Evolutionary conservation across 92 coral and sea anemone species (phyloP), one percentile per base, ranked within the genome.

Genomic region (Epizoanthus rinbou): DNA sequence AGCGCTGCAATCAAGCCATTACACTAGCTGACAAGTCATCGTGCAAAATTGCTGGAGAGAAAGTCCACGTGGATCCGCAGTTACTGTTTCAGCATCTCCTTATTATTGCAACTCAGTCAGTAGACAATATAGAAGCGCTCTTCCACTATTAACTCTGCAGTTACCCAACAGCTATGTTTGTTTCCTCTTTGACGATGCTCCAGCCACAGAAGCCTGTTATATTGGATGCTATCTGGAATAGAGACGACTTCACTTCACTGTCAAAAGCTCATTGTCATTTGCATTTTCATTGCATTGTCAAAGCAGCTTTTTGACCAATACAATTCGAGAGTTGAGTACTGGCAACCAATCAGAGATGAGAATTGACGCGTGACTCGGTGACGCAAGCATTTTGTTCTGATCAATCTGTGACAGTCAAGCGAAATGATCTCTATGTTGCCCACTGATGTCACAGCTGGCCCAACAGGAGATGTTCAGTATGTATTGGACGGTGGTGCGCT

Each of bases 401-500:
- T n/a, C n/a, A n/a, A n/a, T n/a, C n/a, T n/a, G n/a, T n/a, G n/a
- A n/a, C n/a, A n/a, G n/a, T n/a, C n/a, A n/a, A n/a, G n/a, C n/a
- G n/a, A n/a, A n/a, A n/a, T n/a, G n/a, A n/a, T n/a, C n/a, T n/a
- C n/a, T 35, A 35, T 35, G 39, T 4, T 35, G 71, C 86, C 86
- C 15, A 54, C 85, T 35, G 86, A 81, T 25, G 75, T 60, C n/a
- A 52, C 90, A 24, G n/a, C n/a, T n/a, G 86, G 52, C 17, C 79
- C 83, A 24, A n/a, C n/a, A n/a, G n/a, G n/a, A n/a, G n/a, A n/a
- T n/a, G n/a, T n/a, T n/a, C n/a, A n/a, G n/a, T n/a, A 57, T 65
- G 89, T 80, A 24, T 67, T 81, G 28, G 89, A 80, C 63, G 89
- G 86, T 37, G 86, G 82, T 59, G 89, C 86, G 28, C 89, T 86